Evolutionary conservation across 92 coral and sea anemone species (phyloP).

Genomic region (Anthopleura xanthogrammica): DNA sequence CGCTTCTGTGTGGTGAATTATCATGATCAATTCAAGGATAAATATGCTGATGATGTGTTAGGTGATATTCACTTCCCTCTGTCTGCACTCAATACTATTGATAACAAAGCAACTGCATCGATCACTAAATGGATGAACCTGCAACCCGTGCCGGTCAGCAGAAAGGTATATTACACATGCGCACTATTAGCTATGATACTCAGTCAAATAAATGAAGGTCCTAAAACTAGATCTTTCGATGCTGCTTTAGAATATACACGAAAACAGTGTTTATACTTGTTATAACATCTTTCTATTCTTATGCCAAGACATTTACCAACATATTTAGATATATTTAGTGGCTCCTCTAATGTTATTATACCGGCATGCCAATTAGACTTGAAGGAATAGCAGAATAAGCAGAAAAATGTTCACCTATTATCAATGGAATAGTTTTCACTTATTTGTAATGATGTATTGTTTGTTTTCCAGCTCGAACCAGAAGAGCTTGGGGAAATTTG

Average conservation of each 20-base stretch:
- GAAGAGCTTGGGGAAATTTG: slow-evolving; percentile 76
- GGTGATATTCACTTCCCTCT: slow-evolving; percentile 90
- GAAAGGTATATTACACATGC: slow-evolving; percentile 25
- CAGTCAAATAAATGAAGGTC: too few species aligned
- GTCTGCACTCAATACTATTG: slow-evolving; percentile 66
- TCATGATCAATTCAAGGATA: slow-evolving; percentile 69
- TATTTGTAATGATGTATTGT: background rate
- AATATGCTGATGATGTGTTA: slow-evolving; percentile 92
- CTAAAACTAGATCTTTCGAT: too few species aligned
- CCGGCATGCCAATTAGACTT: too few species aligned
- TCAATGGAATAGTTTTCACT: too few species aligned
- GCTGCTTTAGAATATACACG: background rate
- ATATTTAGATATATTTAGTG: too few species aligned
- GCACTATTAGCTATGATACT: background rate
- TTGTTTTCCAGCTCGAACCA: slow-evolving; percentile 46
- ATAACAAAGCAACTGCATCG: slow-evolving; percentile 69
- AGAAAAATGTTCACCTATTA: too few species aligned
- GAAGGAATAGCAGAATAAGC: too few species aligned
- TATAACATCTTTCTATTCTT: too few species aligned
- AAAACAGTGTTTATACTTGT: too few species aligned
- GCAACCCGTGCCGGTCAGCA: slow-evolving; percentile 24
- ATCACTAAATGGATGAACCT: slow-evolving; percentile 81
- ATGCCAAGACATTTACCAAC: too few species aligned
- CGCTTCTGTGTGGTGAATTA: slow-evolving; percentile 90
- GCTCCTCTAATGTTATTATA: too few species aligned